Evolutionary conservation across 2,113 vertebrate species (phyloP), one percentile per base, ranked within the genome.

Genomic region (Apodemus sylvaticus): DNA sequence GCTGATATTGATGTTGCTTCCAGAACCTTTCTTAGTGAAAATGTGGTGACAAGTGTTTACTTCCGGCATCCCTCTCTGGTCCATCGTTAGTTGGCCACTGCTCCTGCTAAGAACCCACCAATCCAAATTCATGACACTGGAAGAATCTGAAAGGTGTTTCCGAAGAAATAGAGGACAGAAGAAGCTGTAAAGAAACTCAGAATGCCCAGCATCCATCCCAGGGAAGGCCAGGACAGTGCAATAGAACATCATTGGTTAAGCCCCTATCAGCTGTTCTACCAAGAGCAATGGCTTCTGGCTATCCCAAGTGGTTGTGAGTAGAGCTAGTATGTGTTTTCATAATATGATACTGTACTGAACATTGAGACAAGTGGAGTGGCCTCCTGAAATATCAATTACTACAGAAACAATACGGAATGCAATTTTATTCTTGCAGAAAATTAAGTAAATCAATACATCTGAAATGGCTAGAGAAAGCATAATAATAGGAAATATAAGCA

Each of bases 1-100:
- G 98, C 97, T 48, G 98, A 98, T 88, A 99, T 97, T 24, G 98
- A 98, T 3, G 98, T 98, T 9, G 98, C 97, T 77, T 99, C 98
- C 70, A 98, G 97, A 94, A 98, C 89, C 93, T 97, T 98, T 17
- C 96, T 98, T 86, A 99, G 96, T 1, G 98, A 99, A 87, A 97
- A 98, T 34, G 98, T 98, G 39, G 98, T 11, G 58, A 42, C 10
- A 26, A 42, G 42, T 22, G 42, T 68, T 29, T 13, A 48, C 17
- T 68, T 48, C 5, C 31, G 12, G 29, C 17, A 20, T 51, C 60
- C 42, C 64, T 31, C 19, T 16, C 17, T 10, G 62, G 60, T 86
- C 34, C 31, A 51, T 45, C 17, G 6, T 48, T 68, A 34, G 64
- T 68, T 68, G 31, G 31, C 45, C 29, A 36, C 62, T 66, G 29